Evolutionary conservation across 2,797 vertebrate genomes (phyloP).

Genomic region (Brachyalestes nurse): DNA sequence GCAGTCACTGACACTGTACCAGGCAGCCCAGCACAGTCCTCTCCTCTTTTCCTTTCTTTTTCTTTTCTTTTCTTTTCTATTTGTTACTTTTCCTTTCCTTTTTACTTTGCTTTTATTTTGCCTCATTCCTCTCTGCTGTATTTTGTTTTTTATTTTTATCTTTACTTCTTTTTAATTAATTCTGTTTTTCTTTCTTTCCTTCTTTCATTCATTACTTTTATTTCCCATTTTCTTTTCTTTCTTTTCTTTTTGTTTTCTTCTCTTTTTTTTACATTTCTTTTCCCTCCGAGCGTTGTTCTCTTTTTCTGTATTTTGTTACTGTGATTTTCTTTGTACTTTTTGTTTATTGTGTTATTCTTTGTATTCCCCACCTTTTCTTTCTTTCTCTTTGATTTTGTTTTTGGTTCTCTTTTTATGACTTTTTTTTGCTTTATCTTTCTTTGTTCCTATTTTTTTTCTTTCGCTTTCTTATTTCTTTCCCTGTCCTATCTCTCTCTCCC

Average conservation of each 20-base stretch:
- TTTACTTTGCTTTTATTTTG: too few species aligned
- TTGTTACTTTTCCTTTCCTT: too few species aligned
- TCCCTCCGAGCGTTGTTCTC: too few species aligned
- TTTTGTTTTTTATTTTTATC: background rate
- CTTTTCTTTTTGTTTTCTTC: background rate
- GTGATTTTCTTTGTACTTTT: too few species aligned
- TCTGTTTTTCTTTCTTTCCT: background rate
- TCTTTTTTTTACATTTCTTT: too few species aligned
- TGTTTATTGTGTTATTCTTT: too few species aligned
- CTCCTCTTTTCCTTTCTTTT: background rate
- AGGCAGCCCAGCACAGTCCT: background rate
- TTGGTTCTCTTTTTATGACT: too few species aligned
- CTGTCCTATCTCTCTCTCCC: background rate
- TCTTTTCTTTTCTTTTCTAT: too few species aligned
- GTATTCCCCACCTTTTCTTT: too few species aligned
- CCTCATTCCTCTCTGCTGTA: too few species aligned
- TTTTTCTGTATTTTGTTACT: too few species aligned
- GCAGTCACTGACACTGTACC: background rate
- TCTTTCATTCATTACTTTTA: background rate
- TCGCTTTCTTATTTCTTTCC: background rate
- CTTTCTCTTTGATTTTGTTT: too few species aligned
- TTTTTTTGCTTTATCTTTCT: background rate
- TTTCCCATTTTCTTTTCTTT: background rate
- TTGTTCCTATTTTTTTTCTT: background rate
- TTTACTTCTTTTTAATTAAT: background rate